Conservation (phyloP, 35 echinoderm and acorn worm genomes). For the Anneissia japonica region DNA sequence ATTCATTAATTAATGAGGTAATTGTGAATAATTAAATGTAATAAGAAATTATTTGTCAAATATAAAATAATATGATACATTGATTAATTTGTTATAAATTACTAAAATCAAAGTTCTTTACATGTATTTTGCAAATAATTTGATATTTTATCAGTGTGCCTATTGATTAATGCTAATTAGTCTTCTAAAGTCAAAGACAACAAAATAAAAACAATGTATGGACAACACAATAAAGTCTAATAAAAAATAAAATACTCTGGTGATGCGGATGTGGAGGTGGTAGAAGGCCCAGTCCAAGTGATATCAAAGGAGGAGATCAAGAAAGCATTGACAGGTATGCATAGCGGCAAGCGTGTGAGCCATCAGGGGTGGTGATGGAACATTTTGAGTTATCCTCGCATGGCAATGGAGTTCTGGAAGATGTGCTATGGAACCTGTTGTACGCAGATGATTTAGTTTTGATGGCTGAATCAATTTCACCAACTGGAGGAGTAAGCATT, state of each 20-base stretch:
- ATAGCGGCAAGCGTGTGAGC: slow-evolving; percentile 6
- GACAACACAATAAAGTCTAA: background rate
- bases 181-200: background rate
- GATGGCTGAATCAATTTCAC: no score
- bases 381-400: background rate
- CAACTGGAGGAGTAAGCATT: no score
- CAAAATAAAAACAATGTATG: background rate
- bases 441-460: no score
- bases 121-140: no score
- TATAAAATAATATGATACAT: background rate
- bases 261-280: background rate
- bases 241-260: no score
- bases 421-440: no score
- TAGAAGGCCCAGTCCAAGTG: background rate
- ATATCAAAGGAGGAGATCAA: slow-evolving; percentile 17
- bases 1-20: background rate
- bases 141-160: no score
- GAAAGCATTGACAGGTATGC: slow-evolving; percentile 8
- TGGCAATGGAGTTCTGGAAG: no score
- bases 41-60: background rate
- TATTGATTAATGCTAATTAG: no score
- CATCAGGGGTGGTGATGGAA: background rate
- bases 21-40: background rate
- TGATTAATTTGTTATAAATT: background rate
- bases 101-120: no score